These are phyloP conservation scores for Pardosa pseudoannulata DNA, from an alignment of 2,888 invertebrate genomes.

Conservation along the genomic window DNA sequence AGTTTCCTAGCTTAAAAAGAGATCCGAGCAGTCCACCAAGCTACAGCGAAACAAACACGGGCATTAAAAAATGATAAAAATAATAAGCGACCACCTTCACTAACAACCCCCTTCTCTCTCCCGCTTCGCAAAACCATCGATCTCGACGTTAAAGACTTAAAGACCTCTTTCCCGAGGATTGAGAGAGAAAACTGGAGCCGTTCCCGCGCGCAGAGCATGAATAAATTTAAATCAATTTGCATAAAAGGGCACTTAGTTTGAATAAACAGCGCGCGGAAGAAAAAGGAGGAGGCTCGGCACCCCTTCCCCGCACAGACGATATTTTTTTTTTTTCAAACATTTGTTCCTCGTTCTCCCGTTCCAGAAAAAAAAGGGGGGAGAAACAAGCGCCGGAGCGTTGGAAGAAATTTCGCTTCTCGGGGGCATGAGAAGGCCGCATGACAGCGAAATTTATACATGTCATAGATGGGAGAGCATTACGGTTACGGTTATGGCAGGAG, in stretches of 20 bases:
- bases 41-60: no score
- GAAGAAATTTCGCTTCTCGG: background rate
- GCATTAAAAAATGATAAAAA: no score
- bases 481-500: background rate
- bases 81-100: no score
- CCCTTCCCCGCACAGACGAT: background rate
- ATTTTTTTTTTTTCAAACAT: constrained; percentile 20
- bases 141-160: constrained; percentile 64
- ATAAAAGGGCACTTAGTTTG: constrained; percentile 66
- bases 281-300: background rate
- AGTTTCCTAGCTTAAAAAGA: no score
- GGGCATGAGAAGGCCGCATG: constrained; percentile 63
- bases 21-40: no score
- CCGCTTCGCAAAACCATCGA: constrained; percentile 23
- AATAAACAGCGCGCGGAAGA: constrained; percentile 54
- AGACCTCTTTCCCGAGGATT: constrained; percentile 50
- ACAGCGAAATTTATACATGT: constrained; percentile 70
- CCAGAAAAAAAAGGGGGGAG: constrained; percentile 13
- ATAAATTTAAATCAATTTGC: constrained; percentile 72
- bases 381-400: background rate
- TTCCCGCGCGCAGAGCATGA: constrained; percentile 26
- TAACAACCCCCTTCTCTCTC: no score
- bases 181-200: constrained; percentile 48
- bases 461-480: constrained; percentile 51
- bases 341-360: constrained; percentile 27